These are phyloP conservation scores for Agrilus planipennis DNA, from an alignment of 1,140 invertebrate species.

Conservation along the genomic window DNA sequence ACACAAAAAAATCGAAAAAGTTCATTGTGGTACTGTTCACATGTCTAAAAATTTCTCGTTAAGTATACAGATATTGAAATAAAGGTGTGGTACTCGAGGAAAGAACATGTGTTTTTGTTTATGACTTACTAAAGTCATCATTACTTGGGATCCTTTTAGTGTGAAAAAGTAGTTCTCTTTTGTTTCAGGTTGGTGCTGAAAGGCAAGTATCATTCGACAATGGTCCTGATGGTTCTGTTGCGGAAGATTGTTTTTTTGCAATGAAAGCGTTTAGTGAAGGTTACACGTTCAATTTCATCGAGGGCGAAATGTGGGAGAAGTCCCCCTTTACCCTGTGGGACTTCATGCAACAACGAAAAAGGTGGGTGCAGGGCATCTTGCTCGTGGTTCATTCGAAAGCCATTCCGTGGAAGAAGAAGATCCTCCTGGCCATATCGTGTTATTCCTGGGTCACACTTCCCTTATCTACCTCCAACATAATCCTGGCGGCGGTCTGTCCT, in stretches of 20 bases:
- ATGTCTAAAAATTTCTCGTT: too few relatives aligned
- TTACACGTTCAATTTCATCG: conserved; percentile 84
- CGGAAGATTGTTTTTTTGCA: conserved; percentile 94
- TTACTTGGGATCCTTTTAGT: too few relatives aligned
- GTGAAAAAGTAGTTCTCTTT: too few relatives aligned
- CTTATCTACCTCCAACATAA: conserved; percentile 76
- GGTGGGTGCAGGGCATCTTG: conserved; percentile 94
- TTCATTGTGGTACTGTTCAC: too few relatives aligned
- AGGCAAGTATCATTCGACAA: conserved; percentile 88
- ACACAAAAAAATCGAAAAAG: too few relatives aligned
- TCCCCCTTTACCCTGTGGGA: conserved; percentile 91
- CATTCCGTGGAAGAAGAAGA: conserved; percentile 72
- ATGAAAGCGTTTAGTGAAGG: conserved; percentile 82
- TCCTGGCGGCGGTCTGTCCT: conserved; percentile 73
- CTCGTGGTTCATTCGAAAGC: conserved; percentile 83
- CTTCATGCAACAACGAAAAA: conserved; percentile 89
- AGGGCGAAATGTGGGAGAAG: conserved; percentile 97
- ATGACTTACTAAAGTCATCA: too few relatives aligned
- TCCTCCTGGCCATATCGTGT: conserved; percentile 77
- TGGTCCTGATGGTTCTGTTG: conserved; percentile 89
- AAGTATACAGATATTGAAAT: too few relatives aligned
- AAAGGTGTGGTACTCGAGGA: too few relatives aligned
- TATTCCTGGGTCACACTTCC: conserved; percentile 93
- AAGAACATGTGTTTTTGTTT: too few relatives aligned
- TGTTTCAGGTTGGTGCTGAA: conserved; percentile 72